Evolutionary conservation across 2,113 vertebrate species (phyloP), one percentile per base, ranked within the genome.

Genomic region (Actenoides hombroni): DNA sequence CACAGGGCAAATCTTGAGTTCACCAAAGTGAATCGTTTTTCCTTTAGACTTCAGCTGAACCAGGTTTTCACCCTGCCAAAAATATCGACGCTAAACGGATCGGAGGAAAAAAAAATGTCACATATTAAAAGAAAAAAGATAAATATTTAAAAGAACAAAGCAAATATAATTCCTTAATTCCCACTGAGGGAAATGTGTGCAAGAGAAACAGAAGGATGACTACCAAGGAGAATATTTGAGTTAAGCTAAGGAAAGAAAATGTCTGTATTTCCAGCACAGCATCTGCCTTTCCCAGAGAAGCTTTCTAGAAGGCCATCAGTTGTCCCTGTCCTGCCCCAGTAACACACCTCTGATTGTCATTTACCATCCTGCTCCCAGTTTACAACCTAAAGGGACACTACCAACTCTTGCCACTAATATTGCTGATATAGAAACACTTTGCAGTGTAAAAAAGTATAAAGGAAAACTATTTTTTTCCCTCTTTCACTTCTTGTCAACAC

Each of bases 61-160:
- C 40, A 42, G 37, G 40, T 29, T 37, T 91, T 48, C 51, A 29
- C 20, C n/a, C 35, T 24, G 57, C 46, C 75, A 61, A 71, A 92
- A 71, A 26, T 44, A 92, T 4, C 3, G 3, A 23, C 12, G 20
- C 46, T 5, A 42, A 71, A 37, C 0, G 3, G 57, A 48, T 59
- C 48, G 28, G 29, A 70, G 64, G 39, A 42, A 42, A 42, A 42
- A 69, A 75, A 74, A 76, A 63, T 6, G 15, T 40, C 59, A 71
- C 63, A 20, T 54, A 65, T 61, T 71, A 67, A 77, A 85, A 61
- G 57, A 46, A 46, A 46, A 79, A 80, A 81, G 75, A 81, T 76
- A 71, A 88, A 88, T 85, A 88, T 94, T 92, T 48, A 37, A 88
- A 49, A 76, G 85, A 89, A 67, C 20, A 92, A 77, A 89, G 89